Conservation (phyloP, 53 echinoderm and acorn worm genomes). For the Echinometra lucunter region DNA sequence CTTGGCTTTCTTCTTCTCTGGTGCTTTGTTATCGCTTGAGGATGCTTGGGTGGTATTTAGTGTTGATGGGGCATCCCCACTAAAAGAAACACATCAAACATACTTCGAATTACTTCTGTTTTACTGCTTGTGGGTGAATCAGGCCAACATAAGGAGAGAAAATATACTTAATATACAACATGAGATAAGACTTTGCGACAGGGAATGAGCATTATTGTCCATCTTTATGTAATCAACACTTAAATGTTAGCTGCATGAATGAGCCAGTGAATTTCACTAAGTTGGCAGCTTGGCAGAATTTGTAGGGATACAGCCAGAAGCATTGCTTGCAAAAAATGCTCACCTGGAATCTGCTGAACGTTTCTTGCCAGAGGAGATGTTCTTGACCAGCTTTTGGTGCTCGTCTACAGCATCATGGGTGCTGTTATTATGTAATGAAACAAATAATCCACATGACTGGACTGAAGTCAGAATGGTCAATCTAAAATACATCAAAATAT, state of each 20-base stretch:
- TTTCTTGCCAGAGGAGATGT: slow-evolving; percentile 53
- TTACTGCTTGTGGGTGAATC: too few species aligned
- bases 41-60: not conserved
- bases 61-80: slow-evolving; percentile 41
- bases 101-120: too few species aligned
- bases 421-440: slow-evolving; percentile 23
- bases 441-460: not conserved
- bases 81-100: too few species aligned
- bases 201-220: too few species aligned
- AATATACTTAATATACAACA: too few species aligned
- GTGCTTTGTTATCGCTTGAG: slow-evolving; percentile 42
- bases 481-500: too few species aligned
- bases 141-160: too few species aligned
- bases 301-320: not conserved
- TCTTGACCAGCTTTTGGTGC: slow-evolving; percentile 61
- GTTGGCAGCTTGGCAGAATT: not conserved
- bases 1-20: slow-evolving; percentile 64
- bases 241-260: too few species aligned
- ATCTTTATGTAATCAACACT: too few species aligned
- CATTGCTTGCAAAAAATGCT: not conserved
- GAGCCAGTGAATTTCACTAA: too few species aligned
- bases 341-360: slow-evolving; percentile 62
- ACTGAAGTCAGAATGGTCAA: too few species aligned
- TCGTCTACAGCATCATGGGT: slow-evolving; percentile 70
- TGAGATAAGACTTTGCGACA: too few species aligned